phyloP scores from a whole-genome alignment of 2,113 vertebrate genomes.

The Thalassoma bifasciatum region DNA sequence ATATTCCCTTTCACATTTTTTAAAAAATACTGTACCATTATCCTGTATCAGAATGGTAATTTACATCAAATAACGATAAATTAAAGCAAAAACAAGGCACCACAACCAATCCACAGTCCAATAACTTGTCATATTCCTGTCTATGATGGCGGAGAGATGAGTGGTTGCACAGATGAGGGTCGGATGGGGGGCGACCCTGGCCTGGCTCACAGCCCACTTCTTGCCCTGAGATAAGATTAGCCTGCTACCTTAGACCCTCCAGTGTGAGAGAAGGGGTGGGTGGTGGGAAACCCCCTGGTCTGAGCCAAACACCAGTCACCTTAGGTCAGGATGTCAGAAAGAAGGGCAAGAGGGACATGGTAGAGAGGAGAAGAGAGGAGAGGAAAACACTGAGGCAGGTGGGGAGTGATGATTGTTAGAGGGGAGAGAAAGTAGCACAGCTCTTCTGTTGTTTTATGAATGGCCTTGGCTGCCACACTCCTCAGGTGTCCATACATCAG shows the following conservation, averaged over 20 bases:
- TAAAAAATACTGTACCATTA: no score
- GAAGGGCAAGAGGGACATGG: not conserved
- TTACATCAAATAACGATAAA: not conserved
- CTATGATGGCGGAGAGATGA: not conserved
- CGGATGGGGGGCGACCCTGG: constrained; percentile 34
- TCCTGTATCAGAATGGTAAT: not conserved
- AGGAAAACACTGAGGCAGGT: not conserved
- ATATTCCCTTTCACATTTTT: not conserved
- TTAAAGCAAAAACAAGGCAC: not conserved
- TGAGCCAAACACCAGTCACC: constrained; percentile 68
- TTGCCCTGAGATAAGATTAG: constrained; percentile 65
- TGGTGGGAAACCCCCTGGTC: constrained; percentile 73
- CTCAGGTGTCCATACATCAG: constrained; percentile 78
- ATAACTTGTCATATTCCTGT: not conserved
- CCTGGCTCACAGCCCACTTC: constrained; percentile 59
- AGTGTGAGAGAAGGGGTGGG: constrained; percentile 50
- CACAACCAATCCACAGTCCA: not conserved
- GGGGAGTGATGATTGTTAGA: not conserved
- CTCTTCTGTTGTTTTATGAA: constrained; percentile 48
- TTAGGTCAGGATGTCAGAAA: constrained; percentile 44
- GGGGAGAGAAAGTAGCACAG: constrained; percentile 15
- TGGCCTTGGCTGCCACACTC: constrained; percentile 55
- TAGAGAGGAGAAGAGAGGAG: constrained; percentile 14
- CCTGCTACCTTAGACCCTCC: constrained; percentile 69
- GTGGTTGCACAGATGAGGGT: constrained; percentile 27